Percentiles rank a stretch among this genome's conserved stretches.
phyloP scores from a whole-genome alignment of 1,140 invertebrate genomes.

The Melanaphis sacchari region DNA sequence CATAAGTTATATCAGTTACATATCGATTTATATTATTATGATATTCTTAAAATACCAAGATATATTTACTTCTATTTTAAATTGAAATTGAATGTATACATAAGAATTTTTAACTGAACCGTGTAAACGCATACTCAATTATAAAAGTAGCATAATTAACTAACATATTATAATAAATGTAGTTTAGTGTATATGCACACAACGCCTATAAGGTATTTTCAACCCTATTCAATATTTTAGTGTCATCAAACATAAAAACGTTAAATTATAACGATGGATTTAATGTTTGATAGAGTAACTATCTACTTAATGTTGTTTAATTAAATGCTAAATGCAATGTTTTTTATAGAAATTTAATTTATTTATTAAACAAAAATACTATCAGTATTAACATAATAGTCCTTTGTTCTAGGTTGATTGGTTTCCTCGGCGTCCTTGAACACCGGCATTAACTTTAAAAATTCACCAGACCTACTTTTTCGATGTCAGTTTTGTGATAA shows the following conservation, averaged over 20 bases:
- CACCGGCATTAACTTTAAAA: background rate
- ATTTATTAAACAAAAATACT: background rate
- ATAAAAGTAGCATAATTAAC: background rate
- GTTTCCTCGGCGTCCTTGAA: conserved; percentile 7
- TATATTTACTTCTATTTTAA: background rate
- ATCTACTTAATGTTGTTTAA: background rate
- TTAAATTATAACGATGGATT: background rate
- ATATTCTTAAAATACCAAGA: background rate
- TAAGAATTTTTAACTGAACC: background rate
- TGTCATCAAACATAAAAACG: background rate
- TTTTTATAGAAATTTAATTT: background rate
- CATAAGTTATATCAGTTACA: background rate
- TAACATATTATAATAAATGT: background rate
- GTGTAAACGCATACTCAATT: background rate
- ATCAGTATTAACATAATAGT: conserved; percentile 30
- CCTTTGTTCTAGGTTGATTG: conserved; percentile 26
- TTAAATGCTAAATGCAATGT: background rate
- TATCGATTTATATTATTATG: background rate
- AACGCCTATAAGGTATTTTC: conserved; percentile 16
- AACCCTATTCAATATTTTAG: conserved; percentile 20
- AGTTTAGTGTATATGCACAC: background rate
- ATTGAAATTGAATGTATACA: background rate
- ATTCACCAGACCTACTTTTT: background rate
- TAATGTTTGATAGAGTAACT: background rate
- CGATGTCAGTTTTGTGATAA: conserved; percentile 23